A percentile compares a stretch with the other conserved stretches of the same genome.
Conservation (phyloP, 2,888 invertebrate species). For the Agrochola macilenta region DNA sequence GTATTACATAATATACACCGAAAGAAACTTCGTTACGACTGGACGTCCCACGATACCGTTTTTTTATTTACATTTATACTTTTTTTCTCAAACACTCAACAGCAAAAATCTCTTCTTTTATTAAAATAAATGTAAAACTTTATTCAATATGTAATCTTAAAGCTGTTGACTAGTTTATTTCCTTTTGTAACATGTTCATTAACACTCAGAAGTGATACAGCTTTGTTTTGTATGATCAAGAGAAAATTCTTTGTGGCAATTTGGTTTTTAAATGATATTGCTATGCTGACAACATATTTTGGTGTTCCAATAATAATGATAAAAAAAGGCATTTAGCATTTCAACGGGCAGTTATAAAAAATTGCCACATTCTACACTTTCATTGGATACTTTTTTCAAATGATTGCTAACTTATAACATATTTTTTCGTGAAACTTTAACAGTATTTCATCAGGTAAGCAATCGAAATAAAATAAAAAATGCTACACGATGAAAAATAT, state of each 20-base stretch:
- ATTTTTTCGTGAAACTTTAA: neutral
- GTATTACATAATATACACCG: too few species aligned
- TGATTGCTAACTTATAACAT: neutral
- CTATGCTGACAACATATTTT: constrained; percentile 39
- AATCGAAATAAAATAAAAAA: constrained; percentile 1
- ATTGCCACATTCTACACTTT: neutral
- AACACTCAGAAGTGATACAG: constrained; percentile 11
- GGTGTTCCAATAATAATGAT: constrained; percentile 3
- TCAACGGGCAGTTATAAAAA: neutral
- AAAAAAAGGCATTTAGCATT: neutral
- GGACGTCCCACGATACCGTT: too few species aligned
- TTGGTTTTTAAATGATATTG: constrained; percentile 17
- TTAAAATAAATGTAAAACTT: neutral
- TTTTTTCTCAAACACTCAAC: neutral
- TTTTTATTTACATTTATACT: neutral
- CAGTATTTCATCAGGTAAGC: neutral
- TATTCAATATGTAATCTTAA: constrained; percentile 4
- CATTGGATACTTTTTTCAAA: neutral
- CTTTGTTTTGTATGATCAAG: constrained; percentile 34
- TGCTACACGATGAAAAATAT: neutral
- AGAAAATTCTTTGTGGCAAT: constrained; percentile 21
- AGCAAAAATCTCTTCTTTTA: neutral
- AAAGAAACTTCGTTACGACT: too few species aligned
- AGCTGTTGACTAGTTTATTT: constrained; percentile 28
- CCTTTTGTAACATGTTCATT: constrained; percentile 35